Evolutionary conservation across 2,113 vertebrate species (phyloP).

Genomic region (Poeciliopsis prolifica): DNA sequence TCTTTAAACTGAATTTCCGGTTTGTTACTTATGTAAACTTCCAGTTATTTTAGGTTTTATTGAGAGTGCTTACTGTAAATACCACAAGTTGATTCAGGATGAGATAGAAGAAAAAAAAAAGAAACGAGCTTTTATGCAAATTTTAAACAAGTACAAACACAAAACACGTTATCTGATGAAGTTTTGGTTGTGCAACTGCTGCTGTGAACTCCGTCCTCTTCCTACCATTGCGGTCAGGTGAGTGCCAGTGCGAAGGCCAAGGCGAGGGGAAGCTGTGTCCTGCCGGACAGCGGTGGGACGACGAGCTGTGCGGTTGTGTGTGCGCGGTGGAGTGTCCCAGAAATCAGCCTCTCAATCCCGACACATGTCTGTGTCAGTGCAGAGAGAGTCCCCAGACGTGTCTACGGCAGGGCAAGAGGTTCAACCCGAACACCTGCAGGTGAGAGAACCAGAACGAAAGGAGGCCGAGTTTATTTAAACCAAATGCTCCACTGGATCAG

Average conservation of each 20-base stretch:
- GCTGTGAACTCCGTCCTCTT: background rate
- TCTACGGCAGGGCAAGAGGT: conserved; percentile 76
- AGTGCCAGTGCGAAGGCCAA: conserved; percentile 75
- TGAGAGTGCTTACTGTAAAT: conserved; percentile 23
- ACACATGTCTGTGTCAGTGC: conserved; percentile 79
- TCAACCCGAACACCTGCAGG: conserved; percentile 78
- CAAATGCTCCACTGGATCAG: no score
- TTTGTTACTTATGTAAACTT: background rate
- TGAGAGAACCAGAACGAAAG: conserved; percentile 17
- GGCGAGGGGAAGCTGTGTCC: conserved; percentile 68
- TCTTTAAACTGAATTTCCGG: no score
- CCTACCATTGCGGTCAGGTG: conserved; percentile 46
- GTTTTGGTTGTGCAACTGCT: background rate
- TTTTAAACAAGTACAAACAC: conserved; percentile 37
- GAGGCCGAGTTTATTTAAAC: no score
- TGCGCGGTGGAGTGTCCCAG: conserved; percentile 68
- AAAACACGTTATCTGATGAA: background rate
- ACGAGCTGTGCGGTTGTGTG: conserved; percentile 75
- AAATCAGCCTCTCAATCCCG: conserved; percentile 76
- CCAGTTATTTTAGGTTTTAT: background rate
- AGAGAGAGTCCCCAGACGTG: conserved; percentile 73
- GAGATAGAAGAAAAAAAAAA: conserved; percentile 6
- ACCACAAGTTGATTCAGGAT: background rate
- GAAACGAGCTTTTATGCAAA: conserved; percentile 5
- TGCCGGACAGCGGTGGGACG: conserved; percentile 74